phyloP scores from a whole-genome alignment of 2,888 invertebrate species.

The Ischnus inquisitorius region DNA sequence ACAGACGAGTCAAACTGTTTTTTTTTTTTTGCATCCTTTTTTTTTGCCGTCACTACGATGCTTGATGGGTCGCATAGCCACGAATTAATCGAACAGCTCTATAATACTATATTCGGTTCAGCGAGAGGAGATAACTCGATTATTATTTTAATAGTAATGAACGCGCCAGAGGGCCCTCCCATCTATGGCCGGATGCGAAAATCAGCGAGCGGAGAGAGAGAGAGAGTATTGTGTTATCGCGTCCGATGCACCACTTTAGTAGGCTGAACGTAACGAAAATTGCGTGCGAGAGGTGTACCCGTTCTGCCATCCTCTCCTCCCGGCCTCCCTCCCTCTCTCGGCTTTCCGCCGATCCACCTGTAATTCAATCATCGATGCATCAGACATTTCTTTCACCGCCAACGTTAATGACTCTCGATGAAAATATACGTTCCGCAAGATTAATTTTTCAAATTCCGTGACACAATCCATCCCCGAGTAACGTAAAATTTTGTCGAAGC shows the following conservation, averaged over 20 bases:
- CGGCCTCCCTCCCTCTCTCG: conserved; percentile 6
- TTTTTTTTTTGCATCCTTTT: neutral
- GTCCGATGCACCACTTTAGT: conserved; percentile 40
- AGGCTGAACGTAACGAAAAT: conserved; percentile 61
- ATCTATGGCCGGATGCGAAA: conserved; percentile 38
- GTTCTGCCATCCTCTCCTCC: conserved; percentile 22
- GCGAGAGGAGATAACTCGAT: conserved; percentile 34
- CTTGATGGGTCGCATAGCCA: conserved; percentile 1
- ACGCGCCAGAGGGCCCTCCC: conserved; percentile 18
- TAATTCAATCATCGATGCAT: conserved; percentile 20
- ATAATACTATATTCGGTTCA: conserved; percentile 16
- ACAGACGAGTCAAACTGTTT: conserved; percentile 3
- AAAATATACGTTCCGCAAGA: neutral
- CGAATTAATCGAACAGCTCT: conserved; percentile 41
- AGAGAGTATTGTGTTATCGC: conserved; percentile 62
- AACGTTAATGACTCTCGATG: neutral
- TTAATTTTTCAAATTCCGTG: neutral
- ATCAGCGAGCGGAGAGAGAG: conserved; percentile 43
- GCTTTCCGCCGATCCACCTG: neutral
- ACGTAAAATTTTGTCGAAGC: neutral
- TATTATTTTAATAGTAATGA: conserved; percentile 47
- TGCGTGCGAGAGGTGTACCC: conserved; percentile 53
- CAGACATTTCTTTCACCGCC: conserved; percentile 6
- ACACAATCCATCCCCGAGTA: neutral
- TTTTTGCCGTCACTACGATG: neutral